Percentiles rank a stretch among this genome's conserved stretches.
These are phyloP conservation scores for Myanophis thanlyinensis DNA, from an alignment of 2,113 vertebrate species.

Conservation along the genomic window DNA sequence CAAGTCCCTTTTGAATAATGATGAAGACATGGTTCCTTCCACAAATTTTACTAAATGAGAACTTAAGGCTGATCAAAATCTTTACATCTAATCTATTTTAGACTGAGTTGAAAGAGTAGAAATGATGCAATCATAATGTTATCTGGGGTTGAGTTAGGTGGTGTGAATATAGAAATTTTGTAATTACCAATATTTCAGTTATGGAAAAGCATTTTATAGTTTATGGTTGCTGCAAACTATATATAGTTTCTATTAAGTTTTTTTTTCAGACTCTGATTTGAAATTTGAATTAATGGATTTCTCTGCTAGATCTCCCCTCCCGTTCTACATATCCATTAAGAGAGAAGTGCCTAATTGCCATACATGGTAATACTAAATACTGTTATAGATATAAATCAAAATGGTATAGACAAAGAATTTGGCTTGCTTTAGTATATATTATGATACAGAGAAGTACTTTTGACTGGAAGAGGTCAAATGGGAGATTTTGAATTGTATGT, in stretches of 20 bases:
- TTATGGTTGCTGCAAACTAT: not conserved
- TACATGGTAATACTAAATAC: not conserved
- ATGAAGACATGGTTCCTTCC: not conserved
- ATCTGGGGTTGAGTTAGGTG: not conserved
- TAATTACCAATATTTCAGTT: not conserved
- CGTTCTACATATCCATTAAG: not conserved
- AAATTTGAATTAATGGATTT: not conserved
- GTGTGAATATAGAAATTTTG: not conserved
- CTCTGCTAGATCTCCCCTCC: not conserved
- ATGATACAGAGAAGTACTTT: not conserved
- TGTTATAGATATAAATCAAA: conserved; percentile 17
- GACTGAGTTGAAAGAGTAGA: not conserved
- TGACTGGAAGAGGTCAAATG: conserved; percentile 1
- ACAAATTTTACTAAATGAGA: not conserved
- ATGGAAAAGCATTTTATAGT: not conserved
- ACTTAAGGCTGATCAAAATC: not conserved
- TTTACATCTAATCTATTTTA: not conserved
- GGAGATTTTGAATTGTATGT: conserved; percentile 2
- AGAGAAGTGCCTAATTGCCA: not conserved
- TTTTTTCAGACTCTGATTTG: not conserved
- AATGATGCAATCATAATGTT: not conserved
- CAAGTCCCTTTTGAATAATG: not conserved
- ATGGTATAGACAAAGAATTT: not conserved
- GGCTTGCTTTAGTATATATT: conserved; percentile 1
- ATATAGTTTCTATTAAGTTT: not conserved